Percentiles rank a stretch among this genome's conserved stretches.
phyloP scores from a whole-genome alignment of 1,140 invertebrate genomes.

The Caerostris extrusa region DNA sequence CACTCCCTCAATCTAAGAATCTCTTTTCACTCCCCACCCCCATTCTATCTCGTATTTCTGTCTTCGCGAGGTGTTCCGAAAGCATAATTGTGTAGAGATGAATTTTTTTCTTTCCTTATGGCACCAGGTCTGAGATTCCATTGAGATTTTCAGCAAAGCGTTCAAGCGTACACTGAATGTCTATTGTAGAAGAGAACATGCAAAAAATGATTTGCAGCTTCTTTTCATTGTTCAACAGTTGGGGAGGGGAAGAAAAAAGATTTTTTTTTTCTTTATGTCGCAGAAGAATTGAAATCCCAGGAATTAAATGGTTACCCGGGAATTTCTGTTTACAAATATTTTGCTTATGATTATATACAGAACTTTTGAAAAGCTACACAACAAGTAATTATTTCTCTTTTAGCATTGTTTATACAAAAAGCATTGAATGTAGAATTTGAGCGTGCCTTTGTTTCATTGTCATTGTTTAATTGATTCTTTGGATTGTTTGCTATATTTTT shows the following conservation, averaged over 20 bases:
- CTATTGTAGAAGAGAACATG: not conserved
- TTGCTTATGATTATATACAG: not conserved
- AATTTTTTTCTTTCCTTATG: not conserved
- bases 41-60: not conserved
- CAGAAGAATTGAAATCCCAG: not conserved
- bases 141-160: not conserved
- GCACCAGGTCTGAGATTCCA: not conserved
- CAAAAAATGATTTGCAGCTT: conserved; percentile 11
- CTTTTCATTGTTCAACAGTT: conserved; percentile 13
- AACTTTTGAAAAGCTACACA: not conserved
- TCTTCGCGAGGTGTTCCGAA: not conserved
- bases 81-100: not conserved
- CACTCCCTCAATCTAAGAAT: conserved; percentile 11
- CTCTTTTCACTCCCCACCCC: not conserved
- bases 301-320: not conserved
- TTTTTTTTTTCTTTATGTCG: not conserved
- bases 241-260: not conserved
- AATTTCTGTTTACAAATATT: not conserved
- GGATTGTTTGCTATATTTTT: too few relatives aligned
- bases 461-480: too few relatives aligned
- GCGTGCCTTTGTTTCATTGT: too few relatives aligned
- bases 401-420: too few relatives aligned
- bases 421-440: too few relatives aligned
- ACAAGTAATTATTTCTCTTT: too few relatives aligned
- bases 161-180: not conserved